phyloP scores from a whole-genome alignment of 2,888 invertebrate species.

The Vesta saturnalis region DNA sequence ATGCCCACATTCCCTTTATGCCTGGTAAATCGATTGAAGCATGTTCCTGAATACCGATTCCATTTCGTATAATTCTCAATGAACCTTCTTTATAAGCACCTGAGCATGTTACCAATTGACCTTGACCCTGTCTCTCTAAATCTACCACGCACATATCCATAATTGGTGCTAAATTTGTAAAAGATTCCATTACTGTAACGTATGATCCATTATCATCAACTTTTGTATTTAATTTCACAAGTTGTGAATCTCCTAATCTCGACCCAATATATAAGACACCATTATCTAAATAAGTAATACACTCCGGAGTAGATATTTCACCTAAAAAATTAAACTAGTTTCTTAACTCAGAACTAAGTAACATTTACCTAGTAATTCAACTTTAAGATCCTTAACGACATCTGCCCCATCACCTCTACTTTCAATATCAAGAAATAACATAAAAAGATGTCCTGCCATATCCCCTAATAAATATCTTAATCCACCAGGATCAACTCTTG shows the following conservation, averaged over 20 bases:
- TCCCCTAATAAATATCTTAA: slow-evolving; percentile 93
- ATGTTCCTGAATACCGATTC: slow-evolving; percentile 98
- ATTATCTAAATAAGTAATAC: slow-evolving; percentile 97
- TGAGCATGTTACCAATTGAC: slow-evolving; percentile 97
- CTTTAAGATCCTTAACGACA: slow-evolving; percentile 90
- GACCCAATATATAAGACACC: slow-evolving; percentile 98
- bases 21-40: slow-evolving; percentile 97
- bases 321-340: slow-evolving; percentile 61
- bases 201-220: slow-evolving; percentile 89
- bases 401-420: slow-evolving; percentile 80
- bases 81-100: slow-evolving; percentile 98
- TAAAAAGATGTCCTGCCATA: slow-evolving; percentile 93
- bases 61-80: slow-evolving; percentile 95
- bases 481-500: slow-evolving; percentile 91
- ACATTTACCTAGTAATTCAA: slow-evolving; percentile 79
- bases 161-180: slow-evolving; percentile 97
- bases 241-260: slow-evolving; percentile 94
- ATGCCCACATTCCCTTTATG: slow-evolving; percentile 98
- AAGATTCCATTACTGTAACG: slow-evolving; percentile 94
- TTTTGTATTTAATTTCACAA: slow-evolving; percentile 87
- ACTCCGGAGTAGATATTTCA: slow-evolving; percentile 94
- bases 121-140: slow-evolving; percentile 95
- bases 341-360: slow-evolving; percentile 1
- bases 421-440: slow-evolving; percentile 91
- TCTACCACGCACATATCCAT: slow-evolving; percentile 98